phyloP scores from a whole-genome alignment of 1,140 invertebrate genomes.

The Copidosoma floridanum region DNA sequence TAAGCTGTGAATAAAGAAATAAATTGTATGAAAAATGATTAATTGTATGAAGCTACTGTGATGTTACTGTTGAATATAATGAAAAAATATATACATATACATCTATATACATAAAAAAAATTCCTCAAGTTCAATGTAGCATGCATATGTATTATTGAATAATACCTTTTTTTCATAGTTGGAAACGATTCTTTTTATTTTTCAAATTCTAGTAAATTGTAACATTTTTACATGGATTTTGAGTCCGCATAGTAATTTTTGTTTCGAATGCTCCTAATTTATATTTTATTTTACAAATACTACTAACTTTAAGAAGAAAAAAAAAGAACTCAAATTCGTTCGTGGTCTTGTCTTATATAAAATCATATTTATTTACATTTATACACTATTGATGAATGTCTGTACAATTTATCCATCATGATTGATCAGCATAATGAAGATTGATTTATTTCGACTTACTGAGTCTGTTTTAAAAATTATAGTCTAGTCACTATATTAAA shows the following conservation, averaged over 20 bases:
- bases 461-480: too few species aligned
- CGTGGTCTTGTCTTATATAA: slow-evolving; percentile 37
- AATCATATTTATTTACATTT: slow-evolving; percentile 58
- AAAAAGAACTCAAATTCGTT: not conserved
- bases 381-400: slow-evolving; percentile 40
- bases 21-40: slow-evolving; percentile 42
- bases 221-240: too few species aligned
- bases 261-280: not conserved
- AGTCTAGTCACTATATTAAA: slow-evolving; percentile 46
- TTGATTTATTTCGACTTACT: slow-evolving; percentile 27
- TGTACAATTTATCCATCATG: slow-evolving; percentile 45
- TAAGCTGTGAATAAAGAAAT: slow-evolving; percentile 35
- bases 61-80: slow-evolving; percentile 56
- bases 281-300: not conserved
- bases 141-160: too few species aligned
- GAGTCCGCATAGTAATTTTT: too few species aligned
- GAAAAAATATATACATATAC: slow-evolving; percentile 36
- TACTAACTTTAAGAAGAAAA: not conserved
- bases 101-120: slow-evolving; percentile 33
- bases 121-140: too few species aligned
- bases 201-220: too few species aligned
- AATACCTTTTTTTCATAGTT: not conserved
- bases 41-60: slow-evolving; percentile 56
- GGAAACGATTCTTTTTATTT: not conserved
- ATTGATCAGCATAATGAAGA: slow-evolving; percentile 31